These are phyloP conservation scores for Homarus gammarus DNA, from an alignment of 2,888 invertebrate genomes.

Conservation along the genomic window DNA sequence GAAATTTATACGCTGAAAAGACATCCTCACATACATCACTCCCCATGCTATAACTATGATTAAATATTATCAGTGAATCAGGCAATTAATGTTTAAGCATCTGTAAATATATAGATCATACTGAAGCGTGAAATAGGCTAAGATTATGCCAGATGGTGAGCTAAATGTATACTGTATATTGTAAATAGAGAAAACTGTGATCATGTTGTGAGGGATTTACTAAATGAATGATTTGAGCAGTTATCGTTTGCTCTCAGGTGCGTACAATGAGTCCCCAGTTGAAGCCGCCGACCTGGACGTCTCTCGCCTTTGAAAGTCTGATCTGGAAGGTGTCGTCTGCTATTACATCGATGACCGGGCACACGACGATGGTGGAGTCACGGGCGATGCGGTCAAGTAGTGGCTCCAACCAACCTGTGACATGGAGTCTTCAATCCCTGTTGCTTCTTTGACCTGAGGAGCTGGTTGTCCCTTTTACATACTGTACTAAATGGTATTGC, in stretches of 20 bases:
- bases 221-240: not conserved
- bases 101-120: not conserved
- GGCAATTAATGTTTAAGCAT: not conserved
- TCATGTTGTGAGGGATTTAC: not conserved
- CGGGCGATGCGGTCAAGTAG: constrained; percentile 80
- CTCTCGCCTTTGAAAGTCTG: constrained; percentile 83
- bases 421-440: constrained; percentile 20
- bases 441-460: not conserved
- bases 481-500: too few species aligned
- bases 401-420: constrained; percentile 82
- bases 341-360: constrained; percentile 85
- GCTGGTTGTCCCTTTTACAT: not conserved
- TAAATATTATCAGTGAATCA: not conserved
- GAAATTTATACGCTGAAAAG: not conserved
- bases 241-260: not conserved
- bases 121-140: constrained; percentile 3
- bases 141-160: not conserved
- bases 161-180: not conserved
- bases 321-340: constrained; percentile 95
- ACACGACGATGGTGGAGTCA: constrained; percentile 80
- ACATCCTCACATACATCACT: not conserved
- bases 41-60: not conserved
- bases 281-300: constrained; percentile 85
- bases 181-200: not conserved
- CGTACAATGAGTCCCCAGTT: constrained; percentile 87